Evolutionary conservation across 2,888 invertebrate species (phyloP), one percentile per base, ranked within the genome.

Genomic region (Achlya flavicornis): DNA sequence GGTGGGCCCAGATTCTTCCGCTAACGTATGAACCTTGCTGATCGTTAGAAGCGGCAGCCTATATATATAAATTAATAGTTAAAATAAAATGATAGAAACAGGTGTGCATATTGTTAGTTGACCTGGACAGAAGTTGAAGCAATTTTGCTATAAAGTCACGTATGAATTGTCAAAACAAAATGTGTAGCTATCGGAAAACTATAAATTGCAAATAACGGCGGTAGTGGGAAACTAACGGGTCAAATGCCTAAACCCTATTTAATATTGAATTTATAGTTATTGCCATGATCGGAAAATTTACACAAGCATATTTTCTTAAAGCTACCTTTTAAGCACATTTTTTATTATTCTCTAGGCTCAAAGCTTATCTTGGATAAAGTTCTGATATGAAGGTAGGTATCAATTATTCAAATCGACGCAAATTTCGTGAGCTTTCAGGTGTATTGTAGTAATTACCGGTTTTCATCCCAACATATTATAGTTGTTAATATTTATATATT

Each of bases 101-200:
- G 53, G 46, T n/a, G n/a, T n/a, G 1, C 19, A 16, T 10, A 53
- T 53, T 53, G 48, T n/a, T 19, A 53, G 10, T 53, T 53, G 3
- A 19, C 4, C 53, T 53, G 19, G 10, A 53, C 53, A 53, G 8
- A n/a, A 53, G n/a, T 53, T 53, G 53, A 53, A 19, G 10, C 19
- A 53, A 19, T 53, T 53, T 53, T 35, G 14, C 35, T 58, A 35
- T 6, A 35, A 58, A 58, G 58, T 58, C n/a, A 32, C 32, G 35
- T 32, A 58, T 58, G 35, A 32, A 58, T 58, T 58, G 33, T 59
- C 35, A 35, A 59, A 59, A 59, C 58, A 38, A 35, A 59, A 35
- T 38, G 33, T 33, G 35, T 69, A 69, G 61, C 65, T 67, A 69
- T 71, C 64, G 71, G 69, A 65, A 69, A 71, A 65, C 71, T 63